Conservation (phyloP, 2,888 invertebrate species). For the Neoitamus cyanurus region DNA sequence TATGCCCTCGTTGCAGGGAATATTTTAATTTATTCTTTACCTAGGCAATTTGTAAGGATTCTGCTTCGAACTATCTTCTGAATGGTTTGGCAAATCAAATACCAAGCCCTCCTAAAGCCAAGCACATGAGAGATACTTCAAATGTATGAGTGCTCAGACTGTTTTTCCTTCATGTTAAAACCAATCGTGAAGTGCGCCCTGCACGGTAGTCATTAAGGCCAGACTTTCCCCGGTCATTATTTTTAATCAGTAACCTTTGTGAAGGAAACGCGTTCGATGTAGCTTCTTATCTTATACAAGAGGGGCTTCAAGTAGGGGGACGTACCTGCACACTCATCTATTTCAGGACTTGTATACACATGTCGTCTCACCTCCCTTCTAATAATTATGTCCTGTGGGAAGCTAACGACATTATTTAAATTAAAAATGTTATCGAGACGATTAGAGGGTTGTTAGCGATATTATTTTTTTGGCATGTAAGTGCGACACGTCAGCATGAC, state of each 20-base stretch:
- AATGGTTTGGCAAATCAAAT: neutral
- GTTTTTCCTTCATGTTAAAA: neutral
- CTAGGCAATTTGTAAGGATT: neutral
- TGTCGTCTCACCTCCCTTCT: neutral
- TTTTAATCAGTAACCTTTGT: neutral
- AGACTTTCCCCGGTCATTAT: neutral
- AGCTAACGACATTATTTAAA: constrained; percentile 16
- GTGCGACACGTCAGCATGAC: constrained; percentile 1
- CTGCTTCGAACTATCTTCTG: too few relatives aligned
- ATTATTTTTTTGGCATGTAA: constrained; percentile 10
- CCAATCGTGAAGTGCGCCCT: neutral
- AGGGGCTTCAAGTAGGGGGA: neutral
- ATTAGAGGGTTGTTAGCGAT: constrained; percentile 19
- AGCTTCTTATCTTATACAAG: neutral
- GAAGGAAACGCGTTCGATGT: neutral
- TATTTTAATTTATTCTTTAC: neutral
- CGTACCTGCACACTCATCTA: neutral
- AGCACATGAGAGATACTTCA: neutral
- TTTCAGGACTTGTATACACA: neutral
- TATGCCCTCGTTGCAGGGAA: neutral
- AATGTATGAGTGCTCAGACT: neutral
- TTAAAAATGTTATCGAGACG: constrained; percentile 10
- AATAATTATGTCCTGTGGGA: neutral
- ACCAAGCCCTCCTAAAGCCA: neutral
- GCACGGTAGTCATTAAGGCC: neutral